Evolutionary conservation across 2,888 invertebrate genomes (phyloP), one percentile per base, ranked within the genome.

Genomic region (Melikaiella ostensackeni): DNA sequence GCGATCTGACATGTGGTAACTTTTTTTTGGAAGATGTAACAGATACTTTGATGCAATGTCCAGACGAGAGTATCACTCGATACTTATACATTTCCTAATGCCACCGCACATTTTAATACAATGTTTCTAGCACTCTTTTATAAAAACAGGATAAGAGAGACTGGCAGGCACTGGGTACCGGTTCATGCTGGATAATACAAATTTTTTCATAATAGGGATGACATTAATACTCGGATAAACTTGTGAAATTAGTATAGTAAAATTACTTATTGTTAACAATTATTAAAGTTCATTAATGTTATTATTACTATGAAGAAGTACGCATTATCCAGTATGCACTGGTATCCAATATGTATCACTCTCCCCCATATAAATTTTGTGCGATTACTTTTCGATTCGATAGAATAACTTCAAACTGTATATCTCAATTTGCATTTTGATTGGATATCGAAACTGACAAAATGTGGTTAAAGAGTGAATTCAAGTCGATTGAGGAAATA

Each of bases 1-100:
- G 59, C 79, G 80, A 80, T 82, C 79, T 79, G 83, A 80, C 82
- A 77, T 85, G 83, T 77, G 83, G 84, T 85, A 80, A 83, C 79
- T 11, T 16, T 76, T 79, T 80, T 83, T 79, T 79, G n/a, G n/a
- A 84, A 81, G 80, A 81, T 80, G 66, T 80, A 79, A 76, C 79
- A 80, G 79, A 76, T 84, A 82, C 85, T 82, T 82, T 78, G 82
- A 85, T 85, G 83, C 82, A 84, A 46, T 66, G 46, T 30, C n/a
- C 46, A 42, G 66, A 59, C 73, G 33, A 13, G 21, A 63, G 27
- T 73, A 76, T 66, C 19, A 66, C 27, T 46, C n/a, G 66, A 66
- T 66, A 66, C 9, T 24, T 21, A 2, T 21, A 55, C 11, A 55
- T 55, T 21, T 50, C n/a, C n/a, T 2, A 50, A 50, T 9, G 50